A percentile compares a stretch with the other conserved stretches of the same genome.
These are phyloP conservation scores for Metridium senile DNA, from an alignment of 92 coral and sea anemone species.

Conservation along the genomic window DNA sequence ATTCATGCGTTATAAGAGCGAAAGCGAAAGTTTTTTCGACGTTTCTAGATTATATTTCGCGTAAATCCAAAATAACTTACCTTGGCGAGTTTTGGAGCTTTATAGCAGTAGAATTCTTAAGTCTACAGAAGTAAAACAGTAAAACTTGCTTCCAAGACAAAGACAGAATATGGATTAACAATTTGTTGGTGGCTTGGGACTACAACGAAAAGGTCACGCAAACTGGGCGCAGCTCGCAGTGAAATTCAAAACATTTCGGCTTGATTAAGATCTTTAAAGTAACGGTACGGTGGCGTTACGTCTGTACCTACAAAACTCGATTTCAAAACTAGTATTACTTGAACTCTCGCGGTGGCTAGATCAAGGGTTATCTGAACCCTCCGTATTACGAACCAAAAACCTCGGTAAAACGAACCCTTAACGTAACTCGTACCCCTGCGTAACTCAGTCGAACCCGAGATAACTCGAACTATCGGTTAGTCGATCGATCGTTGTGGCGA, in stretches of 20 bases:
- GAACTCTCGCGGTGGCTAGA: too few relatives aligned
- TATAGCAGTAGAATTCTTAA: neutral
- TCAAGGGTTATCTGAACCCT: too few relatives aligned
- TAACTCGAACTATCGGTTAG: too few relatives aligned
- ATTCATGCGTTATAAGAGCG: neutral
- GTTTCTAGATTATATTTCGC: neutral
- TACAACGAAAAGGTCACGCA: neutral
- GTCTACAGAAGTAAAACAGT: neutral
- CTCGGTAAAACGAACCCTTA: too few relatives aligned
- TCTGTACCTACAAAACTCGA: too few relatives aligned
- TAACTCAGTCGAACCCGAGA: too few relatives aligned
- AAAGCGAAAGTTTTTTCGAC: neutral
- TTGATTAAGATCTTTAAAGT: neutral
- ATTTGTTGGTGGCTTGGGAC: neutral
- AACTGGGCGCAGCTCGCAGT: neutral
- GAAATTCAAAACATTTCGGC: neutral
- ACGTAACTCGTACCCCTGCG: too few relatives aligned
- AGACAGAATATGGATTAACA: constrained; percentile 1
- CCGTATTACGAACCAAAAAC: too few relatives aligned
- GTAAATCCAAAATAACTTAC: neutral
- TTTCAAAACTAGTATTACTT: too few relatives aligned
- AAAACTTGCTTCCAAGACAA: neutral
- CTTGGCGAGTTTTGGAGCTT: neutral
- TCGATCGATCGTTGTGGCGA: too few relatives aligned
- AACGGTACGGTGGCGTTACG: too few relatives aligned